Evolutionary conservation across 2,113 vertebrate species (phyloP), one percentile per base, ranked within the genome.

Genomic region (Cyrtonyx montezumae): DNA sequence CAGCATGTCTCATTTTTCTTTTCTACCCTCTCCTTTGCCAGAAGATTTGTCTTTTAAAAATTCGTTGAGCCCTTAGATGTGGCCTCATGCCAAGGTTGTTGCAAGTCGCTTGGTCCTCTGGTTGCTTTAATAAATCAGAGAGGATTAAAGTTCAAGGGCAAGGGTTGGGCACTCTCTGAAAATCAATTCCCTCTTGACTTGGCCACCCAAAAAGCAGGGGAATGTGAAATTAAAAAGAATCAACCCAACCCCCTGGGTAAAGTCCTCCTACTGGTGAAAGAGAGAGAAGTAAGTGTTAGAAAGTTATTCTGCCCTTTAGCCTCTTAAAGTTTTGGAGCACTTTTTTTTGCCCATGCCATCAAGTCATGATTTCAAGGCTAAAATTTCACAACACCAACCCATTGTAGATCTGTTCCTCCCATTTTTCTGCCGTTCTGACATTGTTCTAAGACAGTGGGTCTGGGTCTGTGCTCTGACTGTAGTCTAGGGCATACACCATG

Each of bases 331-430:
- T 40, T 22, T 56, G 20, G 37, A 7, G 12, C 9, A 68, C 77
- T 68, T 75, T 14, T 1, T 10, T 0, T 51, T 58, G 0, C 46
- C 36, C 0, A 1, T 28, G 36, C 21, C 32, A 67, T 19, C 23
- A 1, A 36, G 68, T 46, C 62, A 2, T 8, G 6, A 2, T 43
- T 30, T 17, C 63, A 71, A 32, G 28, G 8, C 6, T 65, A 14
- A 30, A 13, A 30, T 75, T 51, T 42, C 34, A 37, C 40, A 13
- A 6, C 8, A 4, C 8, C 23, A 23, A 8, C 4, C 43, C 28
- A 12, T 53, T 69, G 7, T 2, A 46, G 8, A 18, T 43, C 37
- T 26, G 5, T 12, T 73, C 13, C 8, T 68, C n/a, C 13, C 55
- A 15, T 3, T 21, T 25, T 62, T 73, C 73, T 46, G 4, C 48